A percentile compares a stretch with the other conserved stretches of the same genome.
Conservation (phyloP, 2,888 invertebrate genomes). For the Gastracanthus pulcherrimus region DNA sequence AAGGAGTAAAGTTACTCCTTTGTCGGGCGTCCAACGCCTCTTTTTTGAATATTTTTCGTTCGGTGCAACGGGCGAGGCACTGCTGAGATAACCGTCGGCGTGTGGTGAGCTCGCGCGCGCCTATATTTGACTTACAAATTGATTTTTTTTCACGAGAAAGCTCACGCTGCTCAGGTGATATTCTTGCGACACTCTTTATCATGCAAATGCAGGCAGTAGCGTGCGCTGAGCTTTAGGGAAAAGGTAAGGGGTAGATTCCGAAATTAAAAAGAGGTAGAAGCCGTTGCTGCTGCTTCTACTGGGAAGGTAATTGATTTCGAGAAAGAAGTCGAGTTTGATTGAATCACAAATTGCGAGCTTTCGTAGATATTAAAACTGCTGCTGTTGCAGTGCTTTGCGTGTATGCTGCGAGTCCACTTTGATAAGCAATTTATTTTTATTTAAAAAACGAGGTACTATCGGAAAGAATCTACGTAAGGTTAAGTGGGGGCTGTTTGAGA, state of each 20-base stretch:
- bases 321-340: slow-evolving; percentile 43
- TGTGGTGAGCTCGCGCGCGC: background rate
- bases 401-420: background rate
- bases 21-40: background rate
- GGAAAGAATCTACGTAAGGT: too few species aligned
- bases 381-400: background rate
- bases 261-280: slow-evolving; percentile 26
- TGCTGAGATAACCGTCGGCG: slow-evolving; percentile 13
- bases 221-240: background rate
- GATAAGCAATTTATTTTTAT: slow-evolving; percentile 17
- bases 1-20: slow-evolving; percentile 6
- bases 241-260: slow-evolving; percentile 19
- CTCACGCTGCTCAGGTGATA: slow-evolving; percentile 42
- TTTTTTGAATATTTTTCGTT: slow-evolving; percentile 8
- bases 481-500: too few species aligned
- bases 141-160: slow-evolving; percentile 22
- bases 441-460: slow-evolving; percentile 20
- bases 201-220: slow-evolving; percentile 31
- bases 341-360: slow-evolving; percentile 42
- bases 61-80: slow-evolving; percentile 13
- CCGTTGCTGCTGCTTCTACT: background rate
- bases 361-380: background rate
- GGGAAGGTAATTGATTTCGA: slow-evolving; percentile 42
- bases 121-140: slow-evolving; percentile 54
- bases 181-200: slow-evolving; percentile 50